Percentiles rank a stretch among this genome's conserved stretches.
phyloP scores from a whole-genome alignment of 2,113 vertebrate species.

The Platysteira castanea region DNA sequence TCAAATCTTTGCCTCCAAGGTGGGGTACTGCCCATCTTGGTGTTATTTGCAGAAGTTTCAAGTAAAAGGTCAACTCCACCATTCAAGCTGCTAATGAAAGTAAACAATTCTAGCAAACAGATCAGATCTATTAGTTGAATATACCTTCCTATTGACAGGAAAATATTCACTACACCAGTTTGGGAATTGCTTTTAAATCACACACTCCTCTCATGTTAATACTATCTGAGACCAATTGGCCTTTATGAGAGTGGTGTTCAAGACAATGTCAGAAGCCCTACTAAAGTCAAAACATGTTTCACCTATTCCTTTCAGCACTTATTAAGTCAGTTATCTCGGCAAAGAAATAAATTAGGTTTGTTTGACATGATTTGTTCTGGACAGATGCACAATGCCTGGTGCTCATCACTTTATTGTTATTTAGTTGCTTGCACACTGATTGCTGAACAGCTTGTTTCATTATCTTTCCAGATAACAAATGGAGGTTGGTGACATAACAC shows the following conservation, averaged over 20 bases:
- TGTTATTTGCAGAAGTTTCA: background rate
- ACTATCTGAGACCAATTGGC: background rate
- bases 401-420: background rate
- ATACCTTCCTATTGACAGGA: background rate
- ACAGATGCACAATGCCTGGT: background rate
- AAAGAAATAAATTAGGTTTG: constrained; percentile 31
- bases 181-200: background rate
- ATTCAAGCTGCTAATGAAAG: background rate
- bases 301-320: background rate
- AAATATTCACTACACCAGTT: background rate
- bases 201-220: background rate
- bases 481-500: background rate
- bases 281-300: background rate
- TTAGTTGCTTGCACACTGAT: background rate
- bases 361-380: background rate
- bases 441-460: background rate
- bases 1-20: background rate
- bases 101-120: background rate
- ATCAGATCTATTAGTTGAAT: background rate
- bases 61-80: background rate
- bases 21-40: background rate
- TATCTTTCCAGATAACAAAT: background rate
- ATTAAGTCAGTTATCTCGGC: background rate
- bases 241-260: background rate
- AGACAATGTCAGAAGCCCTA: background rate